Evolutionary conservation across 2,797 vertebrate species (phyloP).

Genomic region (Lithobates sylvaticus): DNA sequence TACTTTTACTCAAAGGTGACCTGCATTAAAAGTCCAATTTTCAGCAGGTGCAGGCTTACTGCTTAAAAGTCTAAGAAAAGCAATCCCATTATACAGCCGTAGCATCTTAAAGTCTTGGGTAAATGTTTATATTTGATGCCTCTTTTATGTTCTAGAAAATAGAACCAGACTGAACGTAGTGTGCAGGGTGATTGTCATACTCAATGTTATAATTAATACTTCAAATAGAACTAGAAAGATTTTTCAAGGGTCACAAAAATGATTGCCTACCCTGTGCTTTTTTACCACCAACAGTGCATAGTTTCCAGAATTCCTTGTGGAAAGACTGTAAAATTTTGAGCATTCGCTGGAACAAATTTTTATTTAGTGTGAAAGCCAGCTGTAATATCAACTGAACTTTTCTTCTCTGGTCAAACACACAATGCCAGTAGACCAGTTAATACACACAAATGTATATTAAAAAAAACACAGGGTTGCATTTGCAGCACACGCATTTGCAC

Average conservation of each 20-base stretch:
- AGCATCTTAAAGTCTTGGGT: conserved; percentile 7
- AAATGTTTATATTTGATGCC: conserved; percentile 6
- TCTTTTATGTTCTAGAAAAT: conserved; percentile 6
- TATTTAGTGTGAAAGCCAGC: neutral
- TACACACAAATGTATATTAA: neutral
- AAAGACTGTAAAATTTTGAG: too few species aligned
- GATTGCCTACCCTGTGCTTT: neutral
- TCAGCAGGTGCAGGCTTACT: conserved; percentile 28
- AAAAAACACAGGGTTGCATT: neutral
- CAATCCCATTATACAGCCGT: conserved; percentile 40
- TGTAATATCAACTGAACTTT: neutral
- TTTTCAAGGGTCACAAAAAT: neutral
- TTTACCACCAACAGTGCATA: neutral
- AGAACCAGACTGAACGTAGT: neutral
- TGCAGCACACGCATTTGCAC: conserved; percentile 25
- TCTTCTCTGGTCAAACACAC: neutral
- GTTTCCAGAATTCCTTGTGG: too few species aligned
- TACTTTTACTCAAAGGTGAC: conserved; percentile 59
- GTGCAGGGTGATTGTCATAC: neutral
- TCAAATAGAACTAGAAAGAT: neutral
- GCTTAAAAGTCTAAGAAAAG: conserved; percentile 40
- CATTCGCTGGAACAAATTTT: neutral
- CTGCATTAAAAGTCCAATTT: conserved; percentile 62
- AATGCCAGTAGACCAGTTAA: neutral
- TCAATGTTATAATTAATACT: neutral